A percentile compares a stretch with the other conserved stretches of the same genome.
Conservation (phyloP, 2,797 vertebrate genomes). For the Bradypodion ventrale region DNA sequence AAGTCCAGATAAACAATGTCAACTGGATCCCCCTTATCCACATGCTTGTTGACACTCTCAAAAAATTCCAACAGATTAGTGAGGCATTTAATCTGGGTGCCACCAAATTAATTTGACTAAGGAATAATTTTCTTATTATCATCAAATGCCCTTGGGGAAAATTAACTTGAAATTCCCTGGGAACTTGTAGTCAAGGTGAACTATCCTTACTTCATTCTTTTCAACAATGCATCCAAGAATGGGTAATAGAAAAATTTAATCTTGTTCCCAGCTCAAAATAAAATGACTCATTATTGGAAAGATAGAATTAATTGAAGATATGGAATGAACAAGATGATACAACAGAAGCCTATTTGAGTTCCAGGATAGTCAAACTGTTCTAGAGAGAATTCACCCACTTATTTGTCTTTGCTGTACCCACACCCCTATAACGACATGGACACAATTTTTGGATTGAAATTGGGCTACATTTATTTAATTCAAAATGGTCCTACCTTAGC, state of each 20-base stretch:
- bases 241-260: not conserved
- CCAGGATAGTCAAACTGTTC: not conserved
- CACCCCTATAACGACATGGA: too few relatives aligned
- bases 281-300: not conserved
- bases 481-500: too few relatives aligned
- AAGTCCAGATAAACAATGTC: too few relatives aligned
- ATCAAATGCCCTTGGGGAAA: not conserved
- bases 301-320: not conserved
- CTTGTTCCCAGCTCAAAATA: not conserved
- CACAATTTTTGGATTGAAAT: too few relatives aligned
- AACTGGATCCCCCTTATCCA: too few relatives aligned
- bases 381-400: too few relatives aligned
- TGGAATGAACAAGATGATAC: not conserved
- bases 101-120: conserved; percentile 8
- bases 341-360: not conserved
- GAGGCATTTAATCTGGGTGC: not conserved
- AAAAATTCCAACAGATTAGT: too few relatives aligned
- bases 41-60: too few relatives aligned
- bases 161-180: not conserved
- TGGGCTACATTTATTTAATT: too few relatives aligned
- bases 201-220: not conserved
- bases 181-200: not conserved
- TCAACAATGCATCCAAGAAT: not conserved
- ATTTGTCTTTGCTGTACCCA: too few relatives aligned
- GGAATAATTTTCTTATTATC: not conserved